A percentile compares a stretch with the other conserved stretches of the same genome.
Conservation (phyloP, 2,113 vertebrate species). For the Passer domesticus region DNA sequence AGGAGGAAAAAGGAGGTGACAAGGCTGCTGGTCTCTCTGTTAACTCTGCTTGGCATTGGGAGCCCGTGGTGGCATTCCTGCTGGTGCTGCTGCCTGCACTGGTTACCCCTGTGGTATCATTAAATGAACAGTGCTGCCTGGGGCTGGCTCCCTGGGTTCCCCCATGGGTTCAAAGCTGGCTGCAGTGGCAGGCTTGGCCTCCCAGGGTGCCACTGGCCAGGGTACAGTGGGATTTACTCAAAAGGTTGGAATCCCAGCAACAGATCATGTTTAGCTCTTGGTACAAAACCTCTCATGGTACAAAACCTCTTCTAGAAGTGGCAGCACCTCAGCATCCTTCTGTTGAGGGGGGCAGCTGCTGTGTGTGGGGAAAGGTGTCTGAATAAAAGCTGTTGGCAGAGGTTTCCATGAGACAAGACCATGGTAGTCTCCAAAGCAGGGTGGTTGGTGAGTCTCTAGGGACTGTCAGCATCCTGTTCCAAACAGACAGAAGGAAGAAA, state of each 20-base stretch:
- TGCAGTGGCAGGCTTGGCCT: not conserved
- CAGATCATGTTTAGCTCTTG: not conserved
- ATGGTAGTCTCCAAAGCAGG: not conserved
- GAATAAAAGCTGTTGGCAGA: not conserved
- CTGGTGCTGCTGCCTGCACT: not conserved
- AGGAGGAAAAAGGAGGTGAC: not conserved
- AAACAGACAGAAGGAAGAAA: not conserved
- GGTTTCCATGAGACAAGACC: not conserved
- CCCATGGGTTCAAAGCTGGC: not conserved
- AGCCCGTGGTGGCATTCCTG: rapidly evolving
- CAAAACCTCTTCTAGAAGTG: not conserved
- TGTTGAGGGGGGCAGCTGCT: not conserved
- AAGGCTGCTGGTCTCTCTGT: not conserved
- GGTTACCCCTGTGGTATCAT: rapidly evolving
- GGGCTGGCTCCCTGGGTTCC: not conserved
- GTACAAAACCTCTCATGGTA: not conserved
- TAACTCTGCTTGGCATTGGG: not conserved
- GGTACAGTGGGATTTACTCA: not conserved
- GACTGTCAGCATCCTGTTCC: not conserved
- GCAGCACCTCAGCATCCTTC: not conserved
- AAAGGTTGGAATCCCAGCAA: not conserved
- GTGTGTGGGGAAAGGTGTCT: not conserved
- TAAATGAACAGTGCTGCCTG: not conserved
- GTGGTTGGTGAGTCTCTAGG: not conserved
- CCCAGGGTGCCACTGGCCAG: not conserved